These are phyloP conservation scores for Gymnocheta viridis DNA, from an alignment of 2,888 invertebrate genomes.

Conservation along the genomic window DNA sequence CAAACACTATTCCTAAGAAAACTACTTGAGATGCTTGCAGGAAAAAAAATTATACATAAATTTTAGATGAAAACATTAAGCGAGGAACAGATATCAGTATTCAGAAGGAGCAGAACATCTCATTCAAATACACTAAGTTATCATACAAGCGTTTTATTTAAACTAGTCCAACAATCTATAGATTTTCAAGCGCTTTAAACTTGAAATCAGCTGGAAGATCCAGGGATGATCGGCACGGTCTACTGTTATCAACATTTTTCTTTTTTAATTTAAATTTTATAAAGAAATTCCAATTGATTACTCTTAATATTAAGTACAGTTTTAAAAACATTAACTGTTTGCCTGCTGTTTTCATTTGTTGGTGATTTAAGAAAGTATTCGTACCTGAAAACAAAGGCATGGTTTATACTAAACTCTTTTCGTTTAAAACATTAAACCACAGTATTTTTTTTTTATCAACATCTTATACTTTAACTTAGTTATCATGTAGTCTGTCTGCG, in stretches of 20 bases:
- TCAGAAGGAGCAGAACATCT: too few species aligned
- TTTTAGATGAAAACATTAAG: background rate
- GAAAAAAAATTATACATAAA: background rate
- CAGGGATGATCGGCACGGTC: too few species aligned
- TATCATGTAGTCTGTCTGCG: slow-evolving; percentile 10
- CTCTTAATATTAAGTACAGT: background rate
- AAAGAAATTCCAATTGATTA: background rate
- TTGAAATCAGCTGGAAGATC: too few species aligned
- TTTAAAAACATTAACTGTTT: slow-evolving; percentile 46
- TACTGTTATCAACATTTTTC: too few species aligned
- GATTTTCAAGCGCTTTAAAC: too few species aligned
- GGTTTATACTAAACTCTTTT: slow-evolving; percentile 34
- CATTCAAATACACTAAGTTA: background rate
- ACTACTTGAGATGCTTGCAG: slow-evolving; percentile 37
- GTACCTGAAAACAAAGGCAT: slow-evolving; percentile 22
- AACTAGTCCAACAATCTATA: too few species aligned
- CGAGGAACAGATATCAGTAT: background rate
- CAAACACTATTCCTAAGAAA: slow-evolving; percentile 26
- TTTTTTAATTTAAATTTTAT: background rate
- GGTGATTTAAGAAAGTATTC: slow-evolving; percentile 60
- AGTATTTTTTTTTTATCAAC: background rate
- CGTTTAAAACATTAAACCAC: slow-evolving; percentile 37
- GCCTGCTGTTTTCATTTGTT: slow-evolving; percentile 36
- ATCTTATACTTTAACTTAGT: background rate
- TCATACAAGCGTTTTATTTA: too few species aligned